A percentile compares a stretch with the other conserved stretches of the same genome.
phyloP scores from a whole-genome alignment of 1,140 invertebrate species.

The Bacillus rossius region DNA sequence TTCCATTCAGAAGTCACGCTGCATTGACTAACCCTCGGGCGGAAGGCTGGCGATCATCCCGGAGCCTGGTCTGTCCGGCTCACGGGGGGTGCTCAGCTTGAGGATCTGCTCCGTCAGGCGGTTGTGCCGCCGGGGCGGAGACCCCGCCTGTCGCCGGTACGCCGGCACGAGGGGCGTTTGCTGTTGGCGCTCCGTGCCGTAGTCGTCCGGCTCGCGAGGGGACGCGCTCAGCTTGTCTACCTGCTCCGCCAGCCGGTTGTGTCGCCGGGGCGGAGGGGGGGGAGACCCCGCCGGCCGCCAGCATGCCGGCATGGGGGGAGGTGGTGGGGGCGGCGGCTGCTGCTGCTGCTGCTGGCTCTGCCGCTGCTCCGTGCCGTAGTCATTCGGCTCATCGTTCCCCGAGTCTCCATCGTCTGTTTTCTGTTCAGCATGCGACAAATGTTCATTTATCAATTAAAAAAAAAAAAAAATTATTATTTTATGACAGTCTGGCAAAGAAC shows the following conservation, averaged over 20 bases:
- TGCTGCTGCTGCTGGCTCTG: conserved; percentile 31
- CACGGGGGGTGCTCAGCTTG: conserved; percentile 41
- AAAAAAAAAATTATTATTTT: background rate
- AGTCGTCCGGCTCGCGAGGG: conserved; percentile 38
- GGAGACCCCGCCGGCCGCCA: conserved; percentile 20
- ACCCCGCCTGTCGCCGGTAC: conserved; percentile 24
- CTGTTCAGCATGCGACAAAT: conserved; percentile 38
- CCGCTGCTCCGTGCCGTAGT: conserved; percentile 46
- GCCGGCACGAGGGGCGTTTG: too few species aligned
- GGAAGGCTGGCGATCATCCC: conserved; percentile 54
- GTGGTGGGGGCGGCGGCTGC: conserved; percentile 20
- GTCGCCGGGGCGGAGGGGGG: conserved; percentile 22
- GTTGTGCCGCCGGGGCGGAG: conserved; percentile 26
- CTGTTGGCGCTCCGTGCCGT: conserved; percentile 39
- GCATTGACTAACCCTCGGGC: conserved; percentile 51
- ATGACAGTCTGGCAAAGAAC: background rate
- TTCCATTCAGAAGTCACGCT: too few species aligned
- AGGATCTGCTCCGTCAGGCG: conserved; percentile 43
- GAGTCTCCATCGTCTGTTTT: conserved; percentile 90
- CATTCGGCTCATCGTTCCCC: conserved; percentile 89
- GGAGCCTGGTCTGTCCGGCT: conserved; percentile 38
- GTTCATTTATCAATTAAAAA: background rate
- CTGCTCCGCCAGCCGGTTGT: conserved; percentile 40
- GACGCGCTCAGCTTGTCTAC: conserved; percentile 44
- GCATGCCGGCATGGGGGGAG: conserved; percentile 27